phyloP scores from a whole-genome alignment of 2,113 vertebrate genomes.

The Lepus europaeus region DNA sequence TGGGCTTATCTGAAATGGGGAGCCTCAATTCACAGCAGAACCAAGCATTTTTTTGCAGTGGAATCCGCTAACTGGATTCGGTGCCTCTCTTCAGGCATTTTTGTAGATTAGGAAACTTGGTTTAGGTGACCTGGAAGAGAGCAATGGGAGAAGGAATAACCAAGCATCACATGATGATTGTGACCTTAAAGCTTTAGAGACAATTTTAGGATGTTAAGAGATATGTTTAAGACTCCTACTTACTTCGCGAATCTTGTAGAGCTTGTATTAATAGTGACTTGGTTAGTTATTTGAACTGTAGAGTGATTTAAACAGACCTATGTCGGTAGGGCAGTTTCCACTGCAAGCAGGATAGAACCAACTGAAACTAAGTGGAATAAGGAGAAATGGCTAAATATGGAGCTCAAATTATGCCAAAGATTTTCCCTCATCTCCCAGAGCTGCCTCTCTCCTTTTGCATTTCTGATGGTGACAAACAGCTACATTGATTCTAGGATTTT shows the following conservation, averaged over 20 bases:
- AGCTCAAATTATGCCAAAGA: background rate
- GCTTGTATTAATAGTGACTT: background rate
- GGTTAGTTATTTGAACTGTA: background rate
- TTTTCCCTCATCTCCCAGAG: background rate
- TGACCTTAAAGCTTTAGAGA: background rate
- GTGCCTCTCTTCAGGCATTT: background rate
- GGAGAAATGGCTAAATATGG: background rate
- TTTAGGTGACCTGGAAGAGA: background rate
- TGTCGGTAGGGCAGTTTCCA: background rate
- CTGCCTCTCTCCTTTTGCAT: background rate
- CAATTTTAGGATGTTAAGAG: background rate
- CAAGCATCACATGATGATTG: background rate
- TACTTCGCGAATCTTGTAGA: slow-evolving; percentile 3
- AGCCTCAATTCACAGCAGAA: background rate
- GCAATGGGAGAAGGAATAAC: background rate
- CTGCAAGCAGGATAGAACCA: background rate
- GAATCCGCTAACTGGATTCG: background rate
- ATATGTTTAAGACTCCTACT: background rate
- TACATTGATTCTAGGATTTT: background rate
- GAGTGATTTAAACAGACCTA: background rate
- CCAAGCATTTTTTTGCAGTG: background rate
- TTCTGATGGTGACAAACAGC: background rate
- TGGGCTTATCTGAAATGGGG: background rate
- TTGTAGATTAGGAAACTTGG: background rate
- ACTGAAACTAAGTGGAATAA: background rate